Evolutionary conservation across 2,797 vertebrate species (phyloP).

Genomic region (Falco peregrinus): DNA sequence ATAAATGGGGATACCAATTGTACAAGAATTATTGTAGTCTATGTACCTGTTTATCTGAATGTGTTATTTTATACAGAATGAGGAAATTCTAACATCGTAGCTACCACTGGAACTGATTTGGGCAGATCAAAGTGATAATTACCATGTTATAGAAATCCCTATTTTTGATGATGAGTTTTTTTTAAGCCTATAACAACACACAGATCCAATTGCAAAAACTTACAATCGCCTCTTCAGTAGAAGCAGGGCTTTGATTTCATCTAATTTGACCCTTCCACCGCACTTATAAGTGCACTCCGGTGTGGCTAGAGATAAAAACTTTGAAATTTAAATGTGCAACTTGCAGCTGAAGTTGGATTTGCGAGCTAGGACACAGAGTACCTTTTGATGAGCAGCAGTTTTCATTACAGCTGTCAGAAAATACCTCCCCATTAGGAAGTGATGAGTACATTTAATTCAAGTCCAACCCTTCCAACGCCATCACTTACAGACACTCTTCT

Average conservation of each 20-base stretch:
- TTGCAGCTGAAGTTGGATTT: slow-evolving; percentile 69
- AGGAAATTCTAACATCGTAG: neutral
- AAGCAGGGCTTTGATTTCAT: slow-evolving; percentile 68
- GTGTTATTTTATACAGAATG: neutral
- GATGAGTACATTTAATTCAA: slow-evolving; percentile 52
- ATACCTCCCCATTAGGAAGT: slow-evolving; percentile 68
- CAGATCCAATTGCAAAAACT: slow-evolving; percentile 49
- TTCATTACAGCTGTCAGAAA: slow-evolving; percentile 74
- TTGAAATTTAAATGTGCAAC: slow-evolving; percentile 77
- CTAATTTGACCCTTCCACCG: slow-evolving; percentile 54
- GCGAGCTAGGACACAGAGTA: slow-evolving; percentile 61
- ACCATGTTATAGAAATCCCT: slow-evolving; percentile 61
- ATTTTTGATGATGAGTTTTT: slow-evolving; percentile 60
- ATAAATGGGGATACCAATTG: neutral
- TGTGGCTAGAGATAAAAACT: slow-evolving; percentile 69
- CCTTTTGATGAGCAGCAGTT: slow-evolving; percentile 73
- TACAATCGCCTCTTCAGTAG: slow-evolving; percentile 58
- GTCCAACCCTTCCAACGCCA: slow-evolving; percentile 44
- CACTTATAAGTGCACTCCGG: slow-evolving; percentile 65
- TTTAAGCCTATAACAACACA: slow-evolving; percentile 67
- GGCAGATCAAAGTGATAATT: slow-evolving; percentile 65
- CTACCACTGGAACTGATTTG: slow-evolving; percentile 23
- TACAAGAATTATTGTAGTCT: neutral
- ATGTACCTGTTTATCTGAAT: neutral
- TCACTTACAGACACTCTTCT: slow-evolving; percentile 61